Evolutionary conservation across 2,888 invertebrate species (phyloP), one percentile per base, ranked within the genome.

Genomic region (Eupsilia transversa): DNA sequence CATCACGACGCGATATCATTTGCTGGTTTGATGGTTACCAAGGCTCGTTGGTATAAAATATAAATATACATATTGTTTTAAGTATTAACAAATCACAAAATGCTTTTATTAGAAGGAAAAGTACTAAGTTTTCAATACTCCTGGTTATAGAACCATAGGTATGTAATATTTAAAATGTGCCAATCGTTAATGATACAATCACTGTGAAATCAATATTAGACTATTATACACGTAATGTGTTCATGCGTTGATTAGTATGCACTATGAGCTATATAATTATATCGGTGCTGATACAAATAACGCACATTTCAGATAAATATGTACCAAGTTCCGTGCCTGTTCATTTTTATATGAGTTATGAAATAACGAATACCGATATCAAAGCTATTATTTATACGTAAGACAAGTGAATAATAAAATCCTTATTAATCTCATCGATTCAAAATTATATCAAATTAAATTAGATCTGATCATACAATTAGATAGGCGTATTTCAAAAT

Each of bases 11-110:
- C 86, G 84, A 88, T 89, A 86, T 43, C 52, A 33, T 69, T 86
- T 88, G 87, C 84, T 79, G 81, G 86, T 85, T 86, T 80, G 72
- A 82, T 86, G 87, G 89, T 92, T 91, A 91, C 91, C 91, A 90
- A 87, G 83, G 64, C 82, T 88, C 74, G 77, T 88, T 87, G 82
- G 73, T 77, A 83, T 68, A 70, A 66, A 61, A 78, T 78, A 68
- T 74, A 38, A 61, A 63, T 35, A 46, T 46, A 46, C 46, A 23
- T 46, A 30, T 83, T 64, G 33, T 75, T 74, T 60, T 67, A 74
- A 77, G 77, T 80, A 67, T 79, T 77, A 78, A 75, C 23, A 66
- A 87, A 82, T 80, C 77, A 83, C 85, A 81, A 84, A 84, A 67
- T 75, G 71, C 66, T 74, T 75, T 69, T 64, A 65, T 70, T 69